These are phyloP conservation scores for Brachyalestes nurse DNA, from an alignment of 2,797 vertebrate genomes.

Conservation along the genomic window DNA sequence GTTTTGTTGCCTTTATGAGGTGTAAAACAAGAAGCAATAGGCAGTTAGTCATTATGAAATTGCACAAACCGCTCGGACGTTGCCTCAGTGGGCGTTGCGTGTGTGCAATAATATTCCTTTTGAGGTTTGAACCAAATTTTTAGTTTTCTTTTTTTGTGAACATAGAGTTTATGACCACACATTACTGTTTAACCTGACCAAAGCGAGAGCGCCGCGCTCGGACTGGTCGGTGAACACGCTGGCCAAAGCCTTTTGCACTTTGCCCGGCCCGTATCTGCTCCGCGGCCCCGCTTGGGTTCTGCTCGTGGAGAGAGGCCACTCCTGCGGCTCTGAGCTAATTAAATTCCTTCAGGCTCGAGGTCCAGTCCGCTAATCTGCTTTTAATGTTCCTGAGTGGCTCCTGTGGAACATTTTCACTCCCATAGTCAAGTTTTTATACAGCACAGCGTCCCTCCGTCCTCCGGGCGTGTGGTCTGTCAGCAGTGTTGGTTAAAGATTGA, in stretches of 20 bases:
- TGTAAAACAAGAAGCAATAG: conserved; percentile 50
- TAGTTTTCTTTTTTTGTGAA: conserved; percentile 4
- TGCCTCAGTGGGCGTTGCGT: conserved; percentile 46
- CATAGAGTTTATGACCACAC: not conserved
- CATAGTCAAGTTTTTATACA: not conserved
- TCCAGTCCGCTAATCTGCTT: conserved; percentile 60
- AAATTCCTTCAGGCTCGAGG: conserved; percentile 68
- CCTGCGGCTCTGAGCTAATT: conserved; percentile 63
- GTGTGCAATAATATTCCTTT: conserved; percentile 32
- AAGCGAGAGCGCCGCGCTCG: conserved; percentile 38
- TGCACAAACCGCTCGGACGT: conserved; percentile 38
- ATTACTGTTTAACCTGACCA: conserved; percentile 38
- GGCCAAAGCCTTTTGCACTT: conserved; percentile 56
- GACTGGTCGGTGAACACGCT: conserved; percentile 14
- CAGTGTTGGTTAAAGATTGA: conserved; percentile 69
- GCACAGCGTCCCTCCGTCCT: conserved; percentile 31
- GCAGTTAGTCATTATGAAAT: conserved; percentile 33
- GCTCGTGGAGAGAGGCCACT: conserved; percentile 41
- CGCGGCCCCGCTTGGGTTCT: not conserved
- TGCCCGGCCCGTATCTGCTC: conserved; percentile 23
- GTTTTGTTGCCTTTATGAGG: conserved; percentile 58
- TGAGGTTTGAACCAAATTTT: conserved; percentile 39
- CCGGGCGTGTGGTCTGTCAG: conserved; percentile 64
- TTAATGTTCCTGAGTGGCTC: conserved; percentile 54
- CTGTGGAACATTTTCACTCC: not conserved